These are phyloP conservation scores for Leptopilina myrica DNA, from an alignment of 2,888 invertebrate genomes.

Conservation along the genomic window DNA sequence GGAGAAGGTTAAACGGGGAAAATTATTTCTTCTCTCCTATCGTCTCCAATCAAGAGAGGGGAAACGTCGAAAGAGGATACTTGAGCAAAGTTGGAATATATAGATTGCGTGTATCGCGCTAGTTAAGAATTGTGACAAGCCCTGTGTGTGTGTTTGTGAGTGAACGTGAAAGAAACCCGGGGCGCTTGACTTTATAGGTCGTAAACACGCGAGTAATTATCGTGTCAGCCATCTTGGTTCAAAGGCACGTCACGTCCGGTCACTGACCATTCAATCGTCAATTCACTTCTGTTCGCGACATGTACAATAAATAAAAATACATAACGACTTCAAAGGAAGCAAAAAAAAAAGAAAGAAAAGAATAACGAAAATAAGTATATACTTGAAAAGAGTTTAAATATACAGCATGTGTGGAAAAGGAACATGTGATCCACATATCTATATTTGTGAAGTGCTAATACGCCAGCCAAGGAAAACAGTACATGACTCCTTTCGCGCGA, in stretches of 20 bases:
- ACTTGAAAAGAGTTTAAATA: too few relatives aligned
- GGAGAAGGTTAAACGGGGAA: background rate
- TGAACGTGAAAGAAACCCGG: slow-evolving; percentile 4
- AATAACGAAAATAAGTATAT: too few relatives aligned
- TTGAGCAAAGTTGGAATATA: slow-evolving; percentile 14
- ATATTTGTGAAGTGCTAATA: slow-evolving; percentile 40
- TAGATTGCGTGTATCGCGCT: slow-evolving; percentile 28
- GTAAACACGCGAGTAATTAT: slow-evolving; percentile 72
- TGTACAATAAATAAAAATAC: slow-evolving; percentile 62
- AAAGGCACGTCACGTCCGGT: slow-evolving; percentile 71
- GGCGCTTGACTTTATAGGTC: slow-evolving; percentile 63
- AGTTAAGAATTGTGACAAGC: slow-evolving; percentile 10
- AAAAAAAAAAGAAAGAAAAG: too few relatives aligned
- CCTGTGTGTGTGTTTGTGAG: background rate
- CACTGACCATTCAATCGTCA: slow-evolving; percentile 73
- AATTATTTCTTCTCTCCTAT: slow-evolving; percentile 27
- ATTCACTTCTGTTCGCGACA: slow-evolving; percentile 52
- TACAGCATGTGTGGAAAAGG: too few relatives aligned
- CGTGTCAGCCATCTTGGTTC: slow-evolving; percentile 64
- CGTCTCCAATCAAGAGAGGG: slow-evolving; percentile 3
- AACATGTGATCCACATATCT: slow-evolving; percentile 13
- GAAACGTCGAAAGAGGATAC: background rate
- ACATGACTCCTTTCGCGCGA: background rate
- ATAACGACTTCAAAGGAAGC: slow-evolving; percentile 40
- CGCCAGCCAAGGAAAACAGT: slow-evolving; percentile 52